Evolutionary conservation across 2,797 vertebrate species (phyloP).

Genomic region (Sparus aurata): DNA sequence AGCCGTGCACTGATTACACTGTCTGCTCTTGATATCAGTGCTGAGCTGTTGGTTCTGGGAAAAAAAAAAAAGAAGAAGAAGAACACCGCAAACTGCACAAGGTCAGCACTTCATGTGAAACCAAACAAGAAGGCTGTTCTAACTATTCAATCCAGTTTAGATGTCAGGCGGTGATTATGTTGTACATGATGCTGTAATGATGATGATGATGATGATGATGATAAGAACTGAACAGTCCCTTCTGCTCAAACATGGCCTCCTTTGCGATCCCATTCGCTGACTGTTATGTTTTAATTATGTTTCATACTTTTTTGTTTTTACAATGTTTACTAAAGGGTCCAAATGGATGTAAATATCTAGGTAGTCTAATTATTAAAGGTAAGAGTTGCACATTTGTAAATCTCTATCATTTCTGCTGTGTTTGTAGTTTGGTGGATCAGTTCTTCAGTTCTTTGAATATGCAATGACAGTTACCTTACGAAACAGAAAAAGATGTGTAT

Average conservation of each 20-base stretch:
- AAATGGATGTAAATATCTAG: neutral
- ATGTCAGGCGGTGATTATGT: slow-evolving; percentile 5
- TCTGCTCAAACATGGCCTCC: neutral
- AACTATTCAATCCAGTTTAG: neutral
- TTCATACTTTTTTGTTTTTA: neutral
- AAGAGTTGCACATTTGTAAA: neutral
- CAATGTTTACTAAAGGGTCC: neutral
- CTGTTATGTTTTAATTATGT: neutral
- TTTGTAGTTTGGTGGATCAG: neutral
- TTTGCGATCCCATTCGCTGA: neutral
- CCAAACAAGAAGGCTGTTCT: slow-evolving; percentile 1
- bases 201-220: neutral
- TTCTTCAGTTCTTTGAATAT: neutral
- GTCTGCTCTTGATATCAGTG: neutral
- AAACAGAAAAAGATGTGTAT: neutral
- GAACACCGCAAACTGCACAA: slow-evolving; percentile 16
- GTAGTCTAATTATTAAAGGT: neutral
- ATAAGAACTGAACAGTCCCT: neutral
- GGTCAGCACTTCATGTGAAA: neutral
- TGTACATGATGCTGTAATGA: neutral
- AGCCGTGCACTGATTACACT: slow-evolving; percentile 39
- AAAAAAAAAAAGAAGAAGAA: neutral
- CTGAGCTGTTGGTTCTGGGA: slow-evolving; percentile 4
- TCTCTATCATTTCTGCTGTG: neutral
- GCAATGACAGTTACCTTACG: neutral